Conservation (phyloP, 35 echinoderm and acorn worm species). For the Lytechinus variegatus region DNA sequence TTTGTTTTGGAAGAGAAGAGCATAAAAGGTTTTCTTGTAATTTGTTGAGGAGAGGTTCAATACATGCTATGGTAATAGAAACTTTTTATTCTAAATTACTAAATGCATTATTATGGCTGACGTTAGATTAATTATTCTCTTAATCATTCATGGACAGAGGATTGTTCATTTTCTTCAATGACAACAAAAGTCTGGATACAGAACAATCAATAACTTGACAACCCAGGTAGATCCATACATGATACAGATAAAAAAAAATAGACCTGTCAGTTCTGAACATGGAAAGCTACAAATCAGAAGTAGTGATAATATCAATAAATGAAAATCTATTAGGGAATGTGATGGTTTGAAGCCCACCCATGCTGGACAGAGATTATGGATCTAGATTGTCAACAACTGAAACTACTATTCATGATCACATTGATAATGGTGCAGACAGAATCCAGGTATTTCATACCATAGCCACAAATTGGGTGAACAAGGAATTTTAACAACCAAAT, state of each 20-base stretch:
- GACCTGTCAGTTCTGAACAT: background rate
- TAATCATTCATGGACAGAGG: background rate
- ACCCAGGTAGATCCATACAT: background rate
- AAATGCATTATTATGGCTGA: no score
- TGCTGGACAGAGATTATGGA: background rate
- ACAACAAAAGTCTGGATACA: background rate
- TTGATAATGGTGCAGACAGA: background rate
- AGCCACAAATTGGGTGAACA: background rate
- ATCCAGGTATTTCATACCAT: background rate
- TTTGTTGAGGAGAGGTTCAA: background rate
- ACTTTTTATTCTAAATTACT: no score
- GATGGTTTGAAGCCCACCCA: background rate
- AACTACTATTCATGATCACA: background rate
- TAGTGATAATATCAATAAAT: background rate
- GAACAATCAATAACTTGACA: background rate
- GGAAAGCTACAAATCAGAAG: background rate
- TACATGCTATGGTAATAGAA: no score
- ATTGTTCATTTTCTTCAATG: background rate
- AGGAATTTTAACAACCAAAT: slow-evolving; percentile 45
- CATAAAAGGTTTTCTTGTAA: background rate
- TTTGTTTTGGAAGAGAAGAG: background rate
- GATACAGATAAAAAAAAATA: background rate
- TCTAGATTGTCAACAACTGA: background rate
- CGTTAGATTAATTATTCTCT: background rate
- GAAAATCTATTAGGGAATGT: background rate